Evolutionary conservation across 1,140 invertebrate genomes (phyloP).

Genomic region (Episyrphus balteatus): DNA sequence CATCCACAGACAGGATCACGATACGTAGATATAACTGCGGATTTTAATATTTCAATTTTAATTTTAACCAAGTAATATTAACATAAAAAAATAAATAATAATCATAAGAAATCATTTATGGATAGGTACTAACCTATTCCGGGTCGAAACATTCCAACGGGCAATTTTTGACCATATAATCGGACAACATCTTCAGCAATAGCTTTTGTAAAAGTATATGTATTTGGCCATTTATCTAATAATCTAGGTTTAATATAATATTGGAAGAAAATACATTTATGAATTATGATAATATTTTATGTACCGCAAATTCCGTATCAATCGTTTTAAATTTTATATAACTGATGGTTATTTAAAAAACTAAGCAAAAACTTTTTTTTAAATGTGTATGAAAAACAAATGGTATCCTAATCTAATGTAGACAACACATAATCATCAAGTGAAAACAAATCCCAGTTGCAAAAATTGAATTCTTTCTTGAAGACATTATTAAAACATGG

Average conservation of each 20-base stretch:
- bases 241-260: constrained; percentile 36
- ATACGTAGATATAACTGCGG: constrained; percentile 50
- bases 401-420: no score
- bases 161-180: constrained; percentile 43
- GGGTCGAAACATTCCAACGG: constrained; percentile 44
- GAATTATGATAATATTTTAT: no score
- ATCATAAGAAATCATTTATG: neutral
- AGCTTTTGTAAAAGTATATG: constrained; percentile 57
- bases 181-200: constrained; percentile 49
- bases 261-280: no score
- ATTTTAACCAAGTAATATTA: neutral
- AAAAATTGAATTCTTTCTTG: no score
- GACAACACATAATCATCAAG: no score
- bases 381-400: no score
- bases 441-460: no score
- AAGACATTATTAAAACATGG: no score
- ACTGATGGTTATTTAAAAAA: no score
- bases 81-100: neutral
- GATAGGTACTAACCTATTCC: constrained; percentile 41
- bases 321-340: no score
- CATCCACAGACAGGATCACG: constrained; percentile 63
- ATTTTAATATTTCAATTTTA: neutral
- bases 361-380: no score
- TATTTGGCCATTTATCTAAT: constrained; percentile 52
- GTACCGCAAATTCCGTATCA: no score